Conservation (phyloP, 2,888 invertebrate genomes). For the Melinaea menophilus region DNA sequence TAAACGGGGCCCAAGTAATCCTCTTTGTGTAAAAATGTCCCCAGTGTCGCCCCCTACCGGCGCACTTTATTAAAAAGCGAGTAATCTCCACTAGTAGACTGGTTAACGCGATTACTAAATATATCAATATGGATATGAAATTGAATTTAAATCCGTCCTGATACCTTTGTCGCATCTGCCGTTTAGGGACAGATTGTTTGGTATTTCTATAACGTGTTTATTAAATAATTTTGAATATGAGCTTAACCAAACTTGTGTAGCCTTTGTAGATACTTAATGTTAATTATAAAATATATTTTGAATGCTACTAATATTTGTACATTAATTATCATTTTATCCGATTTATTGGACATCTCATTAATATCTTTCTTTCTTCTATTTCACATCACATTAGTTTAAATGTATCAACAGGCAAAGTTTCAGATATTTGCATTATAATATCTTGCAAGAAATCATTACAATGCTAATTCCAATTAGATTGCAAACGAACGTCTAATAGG, state of each 20-base stretch:
- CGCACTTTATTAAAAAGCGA: constrained; percentile 75
- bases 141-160: constrained; percentile 60
- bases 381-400: too few species aligned
- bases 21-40: constrained; percentile 77
- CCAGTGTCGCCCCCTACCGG: constrained; percentile 64
- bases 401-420: background rate
- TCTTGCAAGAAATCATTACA: constrained; percentile 24
- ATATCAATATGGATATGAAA: constrained; percentile 75
- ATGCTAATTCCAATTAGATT: constrained; percentile 42
- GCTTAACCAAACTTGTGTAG: too few species aligned
- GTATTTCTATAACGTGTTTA: constrained; percentile 11
- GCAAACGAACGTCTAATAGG: constrained; percentile 45
- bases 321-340: too few species aligned
- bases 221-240: constrained; percentile 6
- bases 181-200: constrained; percentile 11
- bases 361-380: too few species aligned
- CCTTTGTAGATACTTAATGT: too few species aligned
- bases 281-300: too few species aligned
- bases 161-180: constrained; percentile 41
- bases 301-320: too few species aligned
- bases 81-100: constrained; percentile 75
- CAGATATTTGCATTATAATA: background rate
- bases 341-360: too few species aligned
- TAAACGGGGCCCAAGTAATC: constrained; percentile 75
- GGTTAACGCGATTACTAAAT: constrained; percentile 76